Evolutionary conservation across 2,888 invertebrate genomes (phyloP), one percentile per base, ranked within the genome.

Genomic region (Drosophila falleni): DNA sequence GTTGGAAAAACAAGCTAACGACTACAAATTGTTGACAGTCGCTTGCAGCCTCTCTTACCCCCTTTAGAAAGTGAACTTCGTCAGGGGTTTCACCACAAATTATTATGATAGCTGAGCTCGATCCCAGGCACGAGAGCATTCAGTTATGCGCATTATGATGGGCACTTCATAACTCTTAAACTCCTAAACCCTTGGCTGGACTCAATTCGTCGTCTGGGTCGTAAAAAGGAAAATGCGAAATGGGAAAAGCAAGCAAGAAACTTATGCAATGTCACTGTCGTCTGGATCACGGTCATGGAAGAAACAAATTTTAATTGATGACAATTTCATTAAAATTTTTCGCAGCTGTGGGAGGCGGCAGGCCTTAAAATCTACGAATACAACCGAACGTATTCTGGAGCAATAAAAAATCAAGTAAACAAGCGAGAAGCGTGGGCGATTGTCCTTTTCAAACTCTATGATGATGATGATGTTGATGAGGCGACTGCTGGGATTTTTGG

Each of bases 281-380:
- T 60, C 66, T 74, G 74, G 74, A 56, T 63, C 83, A 82, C 67
- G 72, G 78, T 71, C 80, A 75, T 63, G 78, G 74, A 76, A 76
- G 74, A 85, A 71, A 60, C 81, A 80, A 88, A 89, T 91, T 91
- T 91, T 91, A 90, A 91, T 91, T 91, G 91, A 91, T 91, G 91
- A 91, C 91, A 90, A 91, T 90, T 91, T 91, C 90, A 91, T 91
- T 91, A 91, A 90, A 87, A 82, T 80, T 74, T 74, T 53, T 47
- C 35, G 54, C 31, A 29, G 41, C 67, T 47, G 29, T 15, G 29
- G 47, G 15, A 16, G 44, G 67, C 58, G 68, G 68, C 58, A 46
- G 64, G 66, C 77, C 71, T 75, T 54, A 66, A 78, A 78, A 84
- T 81, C 71, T 62, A 58, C 68, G 37, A 37, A 37, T 37, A 37